Evolutionary conservation across 2,888 invertebrate species (phyloP), one percentile per base, ranked within the genome.

Genomic region (Drosophila kanekoi): DNA sequence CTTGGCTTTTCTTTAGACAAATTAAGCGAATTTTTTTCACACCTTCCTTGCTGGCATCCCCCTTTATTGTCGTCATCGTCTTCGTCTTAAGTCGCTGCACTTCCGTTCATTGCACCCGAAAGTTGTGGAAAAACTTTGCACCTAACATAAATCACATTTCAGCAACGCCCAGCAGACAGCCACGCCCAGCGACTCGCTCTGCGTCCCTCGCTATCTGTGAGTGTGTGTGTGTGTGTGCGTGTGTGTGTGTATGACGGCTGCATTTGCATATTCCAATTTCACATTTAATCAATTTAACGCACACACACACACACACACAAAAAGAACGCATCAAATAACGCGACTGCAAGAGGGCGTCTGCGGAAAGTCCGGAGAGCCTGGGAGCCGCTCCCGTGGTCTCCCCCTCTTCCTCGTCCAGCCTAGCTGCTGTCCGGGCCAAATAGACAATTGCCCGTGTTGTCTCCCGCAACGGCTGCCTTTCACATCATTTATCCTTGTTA

Each of bases 401-500:
- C 8, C 16, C 8, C 16, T 40, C 32, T 20, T 37, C 3, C n/a
- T 20, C 20, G 5, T 1, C 5, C 23, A 23, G 5, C 23, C 23
- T 57, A 14, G 51, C 33, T 62, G 61, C 54, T 56, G 53, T 53
- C 64, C 49, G 13, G 23, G 41, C 43, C 41, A 53, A 28, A 51
- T 54, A 59, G 60, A 72, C 69, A 61, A 73, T 73, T 68, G 73
- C 51, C 68, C 53, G 52, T 69, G 79, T 61, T 65, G 73, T 63
- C 56, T 63, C 48, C 48, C 47, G 52, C 51, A 38, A 18, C 28
- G 28, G 68, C 68, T 85, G 79, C 77, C 75, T 74, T 77, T 72
- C 61, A 79, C 87, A 89, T 89, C 89, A 89, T 90, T 89, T 89
- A 89, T 89, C 88, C 89, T 89, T 90, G 89, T 89, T 89, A 88